Conservation (phyloP, 1,140 invertebrate genomes). For the Aleiodes sp. region DNA sequence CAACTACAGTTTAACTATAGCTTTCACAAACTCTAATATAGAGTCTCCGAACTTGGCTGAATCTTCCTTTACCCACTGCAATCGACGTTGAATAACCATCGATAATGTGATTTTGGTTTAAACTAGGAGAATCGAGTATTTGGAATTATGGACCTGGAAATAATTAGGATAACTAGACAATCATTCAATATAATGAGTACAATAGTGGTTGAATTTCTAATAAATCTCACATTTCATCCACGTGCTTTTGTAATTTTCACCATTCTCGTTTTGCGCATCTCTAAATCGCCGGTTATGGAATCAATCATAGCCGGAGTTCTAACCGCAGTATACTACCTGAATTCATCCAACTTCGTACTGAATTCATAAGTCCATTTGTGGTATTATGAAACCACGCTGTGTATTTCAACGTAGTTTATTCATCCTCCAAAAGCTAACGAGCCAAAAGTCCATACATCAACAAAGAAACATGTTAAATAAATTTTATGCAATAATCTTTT, state of each 20-base stretch:
- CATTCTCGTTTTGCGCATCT: not conserved
- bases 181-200: not conserved
- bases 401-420: no score
- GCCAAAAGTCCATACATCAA: no score
- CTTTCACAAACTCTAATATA: not conserved
- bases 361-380: no score
- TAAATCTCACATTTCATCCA: not conserved
- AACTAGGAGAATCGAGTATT: not conserved
- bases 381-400: no score
- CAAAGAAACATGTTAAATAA: no score
- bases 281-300: not conserved
- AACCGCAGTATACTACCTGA: not conserved
- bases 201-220: not conserved
- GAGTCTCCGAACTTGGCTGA: not conserved
- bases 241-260: not conserved
- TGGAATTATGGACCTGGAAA: not conserved
- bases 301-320: not conserved
- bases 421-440: no score
- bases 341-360: no score
- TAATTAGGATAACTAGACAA: not conserved
- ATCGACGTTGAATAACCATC: not conserved
- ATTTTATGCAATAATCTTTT: no score
- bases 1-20: not conserved
- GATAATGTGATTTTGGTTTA: constrained; percentile 7
- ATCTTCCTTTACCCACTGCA: not conserved